Percentiles rank a stretch among this genome's conserved stretches.
Conservation (phyloP, 2,113 vertebrate genomes). For the Bothrops jararaca region DNA sequence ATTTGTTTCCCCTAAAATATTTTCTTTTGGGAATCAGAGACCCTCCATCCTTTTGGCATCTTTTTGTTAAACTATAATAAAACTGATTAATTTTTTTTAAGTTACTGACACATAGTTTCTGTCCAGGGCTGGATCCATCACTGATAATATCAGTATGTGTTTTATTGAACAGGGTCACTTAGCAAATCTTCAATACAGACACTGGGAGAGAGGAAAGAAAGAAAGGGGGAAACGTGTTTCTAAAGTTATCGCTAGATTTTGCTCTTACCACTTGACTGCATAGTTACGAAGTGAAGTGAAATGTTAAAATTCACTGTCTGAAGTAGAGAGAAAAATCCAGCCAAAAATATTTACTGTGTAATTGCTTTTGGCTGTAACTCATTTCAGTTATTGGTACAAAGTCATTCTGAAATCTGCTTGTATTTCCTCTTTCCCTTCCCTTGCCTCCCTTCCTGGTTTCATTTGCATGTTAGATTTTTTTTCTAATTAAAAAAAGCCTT, state of each 20-base stretch:
- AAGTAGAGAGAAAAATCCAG: slow-evolving; percentile 59
- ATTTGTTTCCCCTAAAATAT: background rate
- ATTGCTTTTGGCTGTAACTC: slow-evolving; percentile 53
- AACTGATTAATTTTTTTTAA: slow-evolving; percentile 8
- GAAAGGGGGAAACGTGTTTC: slow-evolving; percentile 44
- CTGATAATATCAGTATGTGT: slow-evolving; percentile 3
- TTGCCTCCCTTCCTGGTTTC: slow-evolving; percentile 65
- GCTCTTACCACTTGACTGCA: slow-evolving; percentile 52
- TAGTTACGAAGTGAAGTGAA: slow-evolving; percentile 56
- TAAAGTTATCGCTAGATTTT: slow-evolving; percentile 56
- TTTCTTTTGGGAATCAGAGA: background rate
- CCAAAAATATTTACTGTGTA: slow-evolving; percentile 37
- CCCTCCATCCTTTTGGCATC: background rate
- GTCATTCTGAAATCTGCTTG: slow-evolving; percentile 78
- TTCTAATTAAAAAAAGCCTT: slow-evolving; percentile 70
- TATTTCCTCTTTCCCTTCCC: slow-evolving; percentile 62
- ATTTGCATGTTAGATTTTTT: slow-evolving; percentile 88
- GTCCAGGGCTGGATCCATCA: slow-evolving; percentile 5
- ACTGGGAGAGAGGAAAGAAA: slow-evolving; percentile 4
- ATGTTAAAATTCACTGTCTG: slow-evolving; percentile 21
- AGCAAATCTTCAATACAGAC: slow-evolving; percentile 8
- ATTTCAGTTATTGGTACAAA: slow-evolving; percentile 66
- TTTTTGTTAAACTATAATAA: slow-evolving; percentile 18
- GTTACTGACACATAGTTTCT: background rate
- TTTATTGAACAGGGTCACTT: slow-evolving; percentile 28